A percentile compares a stretch with the other conserved stretches of the same genome.
Evolutionary conservation across 2,888 invertebrate species (phyloP).

Genomic region (Habrosyne pyritoides): DNA sequence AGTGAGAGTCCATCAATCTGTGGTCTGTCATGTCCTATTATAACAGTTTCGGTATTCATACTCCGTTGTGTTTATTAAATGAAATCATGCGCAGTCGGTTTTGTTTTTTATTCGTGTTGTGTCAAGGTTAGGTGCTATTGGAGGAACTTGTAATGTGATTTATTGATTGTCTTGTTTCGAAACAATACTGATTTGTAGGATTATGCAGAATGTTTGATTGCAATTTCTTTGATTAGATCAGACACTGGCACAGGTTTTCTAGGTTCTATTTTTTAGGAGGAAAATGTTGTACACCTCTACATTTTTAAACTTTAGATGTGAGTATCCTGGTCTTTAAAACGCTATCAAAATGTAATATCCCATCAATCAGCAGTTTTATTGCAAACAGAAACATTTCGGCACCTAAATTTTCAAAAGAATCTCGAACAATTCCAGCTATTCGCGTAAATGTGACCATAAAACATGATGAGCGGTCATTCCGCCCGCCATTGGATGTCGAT

Average conservation of each 20-base stretch:
- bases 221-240: background rate
- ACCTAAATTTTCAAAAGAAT: background rate
- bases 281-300: too few relatives aligned
- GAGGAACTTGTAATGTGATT: background rate
- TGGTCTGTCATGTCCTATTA: constrained; percentile 30
- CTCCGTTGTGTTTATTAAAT: constrained; percentile 5
- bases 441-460: constrained; percentile 14
- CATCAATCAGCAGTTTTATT: constrained; percentile 1
- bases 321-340: background rate
- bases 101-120: constrained; percentile 4
- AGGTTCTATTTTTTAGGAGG: too few relatives aligned
- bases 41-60: constrained; percentile 5
- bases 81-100: background rate
- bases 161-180: background rate
- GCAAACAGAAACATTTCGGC: background rate
- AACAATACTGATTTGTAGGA: background rate
- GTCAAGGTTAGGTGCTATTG: constrained; percentile 3
- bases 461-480: constrained; percentile 6
- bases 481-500: constrained; percentile 39
- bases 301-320: too few relatives aligned
- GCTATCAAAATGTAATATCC: background rate
- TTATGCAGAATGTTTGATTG: background rate
- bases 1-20: constrained; percentile 36
- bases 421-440: constrained; percentile 4
- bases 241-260: too few relatives aligned